Evolutionary conservation across 1,140 invertebrate genomes (phyloP).

Genomic region (Aphaenogaster ashmeadi): DNA sequence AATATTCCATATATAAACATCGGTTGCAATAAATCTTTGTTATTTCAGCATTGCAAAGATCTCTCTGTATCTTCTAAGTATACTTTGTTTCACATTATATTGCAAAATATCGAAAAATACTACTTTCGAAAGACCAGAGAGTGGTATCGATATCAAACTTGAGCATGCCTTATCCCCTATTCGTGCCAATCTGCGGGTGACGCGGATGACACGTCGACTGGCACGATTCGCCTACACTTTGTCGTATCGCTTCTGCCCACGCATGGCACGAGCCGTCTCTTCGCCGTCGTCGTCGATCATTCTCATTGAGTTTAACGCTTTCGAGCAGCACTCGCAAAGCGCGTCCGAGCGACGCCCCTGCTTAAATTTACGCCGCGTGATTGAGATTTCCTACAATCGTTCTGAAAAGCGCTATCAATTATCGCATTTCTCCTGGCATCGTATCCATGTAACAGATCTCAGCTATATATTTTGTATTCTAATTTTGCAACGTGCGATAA

Average conservation of each 20-base stretch:
- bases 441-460: neutral
- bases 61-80: neutral
- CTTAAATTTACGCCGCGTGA: conserved; percentile 58
- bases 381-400: conserved; percentile 78
- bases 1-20: neutral
- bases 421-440: neutral
- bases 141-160: conserved; percentile 21
- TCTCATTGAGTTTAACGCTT: conserved; percentile 75
- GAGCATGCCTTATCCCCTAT: conserved; percentile 11
- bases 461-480: neutral
- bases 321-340: conserved; percentile 71
- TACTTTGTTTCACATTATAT: neutral
- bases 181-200: conserved; percentile 60
- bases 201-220: conserved; percentile 63
- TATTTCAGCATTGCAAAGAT: neutral
- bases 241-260: conserved; percentile 72
- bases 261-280: conserved; percentile 74
- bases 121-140: neutral
- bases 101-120: neutral
- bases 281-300: conserved; percentile 66
- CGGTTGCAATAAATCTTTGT: neutral
- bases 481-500: neutral
- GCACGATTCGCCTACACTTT: conserved; percentile 71
- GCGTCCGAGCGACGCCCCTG: conserved; percentile 49
- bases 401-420: conserved; percentile 46